phyloP scores from a whole-genome alignment of 1,140 invertebrate species.

The Vanessa atalanta region DNA sequence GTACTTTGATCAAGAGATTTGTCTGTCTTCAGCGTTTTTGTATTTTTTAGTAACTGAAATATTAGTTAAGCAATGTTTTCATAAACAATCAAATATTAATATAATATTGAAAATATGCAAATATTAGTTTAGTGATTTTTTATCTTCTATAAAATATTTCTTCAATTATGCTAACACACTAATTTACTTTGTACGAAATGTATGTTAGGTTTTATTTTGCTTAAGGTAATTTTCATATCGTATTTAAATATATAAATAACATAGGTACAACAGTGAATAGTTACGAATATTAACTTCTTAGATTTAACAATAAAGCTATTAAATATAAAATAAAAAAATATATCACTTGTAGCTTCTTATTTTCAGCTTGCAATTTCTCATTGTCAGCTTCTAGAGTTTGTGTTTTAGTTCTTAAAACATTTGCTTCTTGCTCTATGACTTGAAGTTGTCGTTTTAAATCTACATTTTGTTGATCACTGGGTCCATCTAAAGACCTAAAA shows the following conservation, averaged over 20 bases:
- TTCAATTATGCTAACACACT: too few relatives aligned
- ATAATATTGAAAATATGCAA: conserved; percentile 15
- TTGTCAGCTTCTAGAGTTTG: conserved; percentile 87
- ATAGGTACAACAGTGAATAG: too few relatives aligned
- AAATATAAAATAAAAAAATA: background rate
- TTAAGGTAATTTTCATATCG: too few relatives aligned
- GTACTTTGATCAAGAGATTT: conserved; percentile 81
- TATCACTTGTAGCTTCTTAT: conserved; percentile 83
- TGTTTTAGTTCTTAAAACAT: conserved; percentile 83
- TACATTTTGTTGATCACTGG: conserved; percentile 82
- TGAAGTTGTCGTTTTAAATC: conserved; percentile 88
- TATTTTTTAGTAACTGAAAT: conserved; percentile 76
- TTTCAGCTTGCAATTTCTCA: conserved; percentile 87
- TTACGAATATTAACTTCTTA: too few relatives aligned
- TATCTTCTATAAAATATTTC: background rate
- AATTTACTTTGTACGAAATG: too few relatives aligned
- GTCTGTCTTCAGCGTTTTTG: conserved; percentile 78
- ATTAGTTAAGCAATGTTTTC: background rate
- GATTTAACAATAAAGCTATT: background rate
- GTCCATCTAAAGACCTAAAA: conserved; percentile 82
- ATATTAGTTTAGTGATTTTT: conserved; percentile 12
- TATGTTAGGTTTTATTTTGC: too few relatives aligned
- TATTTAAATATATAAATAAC: too few relatives aligned
- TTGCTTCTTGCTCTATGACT: conserved; percentile 87
- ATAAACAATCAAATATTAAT: background rate